phyloP scores from a whole-genome alignment of 2,113 vertebrate species.

The Crotalus helleri region DNA sequence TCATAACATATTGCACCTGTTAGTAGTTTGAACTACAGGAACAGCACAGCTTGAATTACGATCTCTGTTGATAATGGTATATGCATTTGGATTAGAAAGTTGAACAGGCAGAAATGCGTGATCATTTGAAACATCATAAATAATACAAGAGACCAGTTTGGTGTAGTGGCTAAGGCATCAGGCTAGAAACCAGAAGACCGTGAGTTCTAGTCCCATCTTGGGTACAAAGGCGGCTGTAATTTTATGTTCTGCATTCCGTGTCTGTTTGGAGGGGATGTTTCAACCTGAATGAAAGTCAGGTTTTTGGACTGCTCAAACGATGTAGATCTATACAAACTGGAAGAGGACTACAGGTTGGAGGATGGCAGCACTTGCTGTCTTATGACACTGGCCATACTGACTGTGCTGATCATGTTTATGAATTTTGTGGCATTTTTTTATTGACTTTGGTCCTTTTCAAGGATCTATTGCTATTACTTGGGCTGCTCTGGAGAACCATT shows the following conservation, averaged over 20 bases:
- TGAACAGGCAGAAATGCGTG: not conserved
- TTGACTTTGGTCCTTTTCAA: not conserved
- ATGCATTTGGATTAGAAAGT: not conserved
- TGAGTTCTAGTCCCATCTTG: not conserved
- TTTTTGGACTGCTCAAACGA: not conserved
- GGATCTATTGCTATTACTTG: not conserved
- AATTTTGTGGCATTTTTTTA: not conserved
- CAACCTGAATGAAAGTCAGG: not conserved
- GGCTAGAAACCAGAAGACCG: not conserved
- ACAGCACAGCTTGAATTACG: conserved; percentile 23
- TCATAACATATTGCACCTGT: conserved; percentile 46
- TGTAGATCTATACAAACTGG: not conserved
- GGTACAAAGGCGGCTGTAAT: not conserved
- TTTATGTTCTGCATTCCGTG: not conserved
- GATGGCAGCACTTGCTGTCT: not conserved
- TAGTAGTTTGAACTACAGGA: conserved; percentile 40
- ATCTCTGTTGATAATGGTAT: conserved; percentile 41
- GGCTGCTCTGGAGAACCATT: not conserved
- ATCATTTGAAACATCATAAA: not conserved
- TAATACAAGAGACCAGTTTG: not conserved
- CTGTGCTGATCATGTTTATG: not conserved
- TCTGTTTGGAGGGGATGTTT: not conserved
- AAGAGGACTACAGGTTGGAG: not conserved
- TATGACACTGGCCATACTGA: not conserved
- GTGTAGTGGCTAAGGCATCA: not conserved